These are phyloP conservation scores for Heliconius ethilla DNA, from an alignment of 2,888 invertebrate genomes.

Conservation along the genomic window DNA sequence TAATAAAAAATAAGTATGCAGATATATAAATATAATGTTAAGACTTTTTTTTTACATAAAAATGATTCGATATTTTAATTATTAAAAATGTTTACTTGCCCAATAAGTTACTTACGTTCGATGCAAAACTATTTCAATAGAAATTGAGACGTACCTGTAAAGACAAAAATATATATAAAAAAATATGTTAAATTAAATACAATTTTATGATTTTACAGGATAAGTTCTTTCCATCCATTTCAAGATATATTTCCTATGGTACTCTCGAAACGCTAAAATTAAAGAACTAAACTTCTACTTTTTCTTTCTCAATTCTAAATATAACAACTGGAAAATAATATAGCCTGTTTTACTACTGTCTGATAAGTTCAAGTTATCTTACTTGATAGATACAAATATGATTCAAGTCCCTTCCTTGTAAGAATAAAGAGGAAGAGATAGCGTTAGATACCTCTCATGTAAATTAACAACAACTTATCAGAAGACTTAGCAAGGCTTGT, in stretches of 20 bases:
- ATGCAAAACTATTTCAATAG: neutral
- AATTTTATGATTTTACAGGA: too few relatives aligned
- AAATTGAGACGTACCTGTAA: constrained; percentile 3
- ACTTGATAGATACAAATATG: neutral
- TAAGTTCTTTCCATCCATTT: neutral
- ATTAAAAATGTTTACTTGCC: neutral
- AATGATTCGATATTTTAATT: neutral
- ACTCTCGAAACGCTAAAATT: too few relatives aligned
- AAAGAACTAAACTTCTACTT: too few relatives aligned
- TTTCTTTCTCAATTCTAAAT: neutral
- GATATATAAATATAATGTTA: too few relatives aligned
- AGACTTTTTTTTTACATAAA: neutral
- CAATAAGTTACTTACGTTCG: neutral
- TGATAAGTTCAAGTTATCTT: neutral
- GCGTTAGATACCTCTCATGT: neutral
- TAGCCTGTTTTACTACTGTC: neutral
- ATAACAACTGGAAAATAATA: neutral
- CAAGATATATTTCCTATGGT: too few relatives aligned
- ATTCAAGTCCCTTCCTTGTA: neutral
- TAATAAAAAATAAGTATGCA: too few relatives aligned
- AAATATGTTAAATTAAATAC: neutral
- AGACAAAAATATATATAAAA: neutral
- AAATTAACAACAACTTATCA: neutral
- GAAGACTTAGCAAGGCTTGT: neutral
- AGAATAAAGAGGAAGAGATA: neutral